Base-by-base conservation (phyloP, 2,888 invertebrate genomes). In the Melanargia galathea region DNA sequence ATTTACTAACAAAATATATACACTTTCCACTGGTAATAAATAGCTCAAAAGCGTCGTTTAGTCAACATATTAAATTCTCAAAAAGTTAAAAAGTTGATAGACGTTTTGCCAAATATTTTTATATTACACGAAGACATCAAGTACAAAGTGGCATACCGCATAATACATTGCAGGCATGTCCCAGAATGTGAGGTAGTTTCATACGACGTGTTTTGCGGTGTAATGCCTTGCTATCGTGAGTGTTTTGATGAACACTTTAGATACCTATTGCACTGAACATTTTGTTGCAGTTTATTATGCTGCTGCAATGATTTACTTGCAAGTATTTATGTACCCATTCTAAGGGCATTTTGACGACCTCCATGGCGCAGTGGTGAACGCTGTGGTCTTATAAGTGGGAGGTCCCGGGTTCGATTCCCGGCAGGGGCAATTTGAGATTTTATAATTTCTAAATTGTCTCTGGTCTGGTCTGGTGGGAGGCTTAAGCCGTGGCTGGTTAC, bases 231-330 rank as follows among this genome's bases (percentile, higher is more conserved):
- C 49, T 40, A 52, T 48, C 64, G 10, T 48, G 61, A 64, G 51
- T 64, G 52, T 52, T 51, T 46, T 64, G 61, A 64, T 64, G 57
- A 64, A 64, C 64, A 64, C 60, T 60, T 64, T 56, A 45, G 60
- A 64, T 64, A n/a, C n/a, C n/a, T n/a, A 64, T 56, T 60, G 55
- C 64, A 51, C 60, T 49, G 60, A 60, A 64, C 56, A 60, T 60
- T 64, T 56, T 49, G 26, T 20, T 30, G 18, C 6, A 55, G 13
- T 45, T 56, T 43, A 45, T 20, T 45, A 20, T 45, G 24, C 2
- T 43, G 33, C 30, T 45, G 56, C 7, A 30, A 45, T 13, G 18
- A 13, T 57, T 18, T 24, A 55, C 40, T 18, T 33, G 18, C 13
- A 18, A 30, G 2, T 46, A 24, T 48, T 24, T 20, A 22, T 8